phyloP scores from a whole-genome alignment of 2,797 vertebrate species.

The Eulemur mongoz region DNA sequence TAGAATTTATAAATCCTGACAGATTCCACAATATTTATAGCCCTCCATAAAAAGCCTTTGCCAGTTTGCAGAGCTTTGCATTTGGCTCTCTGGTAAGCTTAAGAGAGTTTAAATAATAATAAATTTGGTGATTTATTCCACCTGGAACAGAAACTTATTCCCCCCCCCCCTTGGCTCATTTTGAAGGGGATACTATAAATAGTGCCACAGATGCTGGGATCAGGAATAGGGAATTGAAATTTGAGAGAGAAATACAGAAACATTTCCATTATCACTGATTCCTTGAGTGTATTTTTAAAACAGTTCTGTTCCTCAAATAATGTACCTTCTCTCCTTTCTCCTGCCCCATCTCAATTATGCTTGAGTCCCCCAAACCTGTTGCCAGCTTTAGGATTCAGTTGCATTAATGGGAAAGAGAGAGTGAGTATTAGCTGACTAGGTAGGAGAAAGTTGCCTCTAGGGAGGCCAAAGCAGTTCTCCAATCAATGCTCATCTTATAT shows the following conservation, averaged over 20 bases:
- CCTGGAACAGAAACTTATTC: constrained; percentile 76
- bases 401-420: constrained; percentile 68
- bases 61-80: constrained; percentile 67
- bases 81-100: constrained; percentile 71
- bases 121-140: constrained; percentile 76
- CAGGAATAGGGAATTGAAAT: constrained; percentile 77
- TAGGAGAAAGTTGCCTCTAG: constrained; percentile 45
- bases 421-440: constrained; percentile 49
- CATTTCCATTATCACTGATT: constrained; percentile 77
- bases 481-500: constrained; percentile 53
- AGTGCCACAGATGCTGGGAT: constrained; percentile 74
- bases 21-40: constrained; percentile 66
- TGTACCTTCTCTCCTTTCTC: constrained; percentile 66
- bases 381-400: constrained; percentile 69
- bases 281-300: constrained; percentile 79
- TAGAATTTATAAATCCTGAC: constrained; percentile 74
- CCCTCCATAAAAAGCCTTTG: constrained; percentile 66
- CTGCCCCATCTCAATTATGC: constrained; percentile 61
- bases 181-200: constrained; percentile 79
- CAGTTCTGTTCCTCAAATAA: constrained; percentile 71
- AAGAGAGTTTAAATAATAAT: constrained; percentile 77
- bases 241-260: constrained; percentile 77
- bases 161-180: constrained; percentile 70
- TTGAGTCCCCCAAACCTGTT: constrained; percentile 52
- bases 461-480: constrained; percentile 52